These are phyloP conservation scores for Micrasema longulum DNA, from an alignment of 1,140 invertebrate genomes.

Conservation along the genomic window DNA sequence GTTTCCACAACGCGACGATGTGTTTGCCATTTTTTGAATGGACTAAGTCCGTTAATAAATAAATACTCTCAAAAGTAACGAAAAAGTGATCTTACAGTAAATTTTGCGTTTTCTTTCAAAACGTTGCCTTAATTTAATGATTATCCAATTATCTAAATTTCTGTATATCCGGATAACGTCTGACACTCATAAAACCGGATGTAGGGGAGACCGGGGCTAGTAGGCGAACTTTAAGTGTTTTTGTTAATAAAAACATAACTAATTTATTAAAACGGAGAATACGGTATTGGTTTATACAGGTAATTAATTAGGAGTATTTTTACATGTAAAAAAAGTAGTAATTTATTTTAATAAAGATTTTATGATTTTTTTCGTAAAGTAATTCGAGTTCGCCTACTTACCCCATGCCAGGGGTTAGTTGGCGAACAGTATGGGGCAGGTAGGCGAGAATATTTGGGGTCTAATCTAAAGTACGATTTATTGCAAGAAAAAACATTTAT, in stretches of 20 bases:
- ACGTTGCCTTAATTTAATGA: too few species aligned
- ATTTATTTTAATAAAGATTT: conserved; percentile 4
- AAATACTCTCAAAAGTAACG: too few species aligned
- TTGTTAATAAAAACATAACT: background rate
- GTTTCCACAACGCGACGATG: too few species aligned
- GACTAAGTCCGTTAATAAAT: too few species aligned
- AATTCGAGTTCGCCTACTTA: conserved; percentile 10
- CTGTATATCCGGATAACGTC: too few species aligned
- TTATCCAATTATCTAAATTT: too few species aligned
- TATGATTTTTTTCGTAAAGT: background rate
- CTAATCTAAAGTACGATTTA: conserved; percentile 2
- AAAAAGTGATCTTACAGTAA: too few species aligned
- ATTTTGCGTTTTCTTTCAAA: too few species aligned
- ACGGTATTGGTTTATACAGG: background rate
- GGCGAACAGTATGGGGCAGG: conserved; percentile 11
- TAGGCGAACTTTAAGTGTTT: background rate
- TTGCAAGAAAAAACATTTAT: conserved; percentile 6
- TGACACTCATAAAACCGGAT: too few species aligned
- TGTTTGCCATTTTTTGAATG: too few species aligned
- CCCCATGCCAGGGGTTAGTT: conserved; percentile 9
- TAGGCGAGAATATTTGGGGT: conserved; percentile 5
- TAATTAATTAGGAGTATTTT: conserved; percentile 4
- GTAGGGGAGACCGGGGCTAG: conserved; percentile 1
- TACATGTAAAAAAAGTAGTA: conserved; percentile 4
- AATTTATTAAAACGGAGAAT: conserved; percentile 3